Conservation (phyloP, 2,113 vertebrate genomes). For the Halcyon senegalensis region DNA sequence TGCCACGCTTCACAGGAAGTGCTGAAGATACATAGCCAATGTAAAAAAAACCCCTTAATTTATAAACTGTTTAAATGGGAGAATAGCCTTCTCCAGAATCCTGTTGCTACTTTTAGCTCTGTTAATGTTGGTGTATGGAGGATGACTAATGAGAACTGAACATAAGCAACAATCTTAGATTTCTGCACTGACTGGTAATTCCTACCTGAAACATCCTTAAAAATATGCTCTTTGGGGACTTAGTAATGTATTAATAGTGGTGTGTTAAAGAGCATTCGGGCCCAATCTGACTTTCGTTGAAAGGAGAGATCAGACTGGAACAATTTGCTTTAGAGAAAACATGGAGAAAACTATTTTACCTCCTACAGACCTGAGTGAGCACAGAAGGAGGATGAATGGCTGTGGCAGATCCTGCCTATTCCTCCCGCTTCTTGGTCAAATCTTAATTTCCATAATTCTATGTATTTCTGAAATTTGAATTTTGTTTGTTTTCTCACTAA, state of each 20-base stretch:
- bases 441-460: neutral
- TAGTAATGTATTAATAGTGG: neutral
- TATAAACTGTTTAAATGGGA: neutral
- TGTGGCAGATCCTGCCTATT: neutral
- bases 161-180: neutral
- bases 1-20: neutral
- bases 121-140: neutral
- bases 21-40: neutral
- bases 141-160: neutral
- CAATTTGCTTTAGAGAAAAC: neutral
- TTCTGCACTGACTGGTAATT: neutral
- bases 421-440: neutral
- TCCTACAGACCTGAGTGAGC: neutral
- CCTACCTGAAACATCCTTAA: neutral
- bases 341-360: neutral
- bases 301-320: neutral
- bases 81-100: neutral
- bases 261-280: neutral
- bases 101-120: conserved; percentile 10
- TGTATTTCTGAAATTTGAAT: neutral
- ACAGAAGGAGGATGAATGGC: neutral
- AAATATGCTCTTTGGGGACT: neutral
- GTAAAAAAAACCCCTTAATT: neutral
- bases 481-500: neutral
- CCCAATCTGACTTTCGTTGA: neutral